Percentiles rank a stretch among this genome's conserved stretches.
Evolutionary conservation across 2,113 vertebrate species (phyloP).

Genomic region (Chinchilla lanigera): DNA sequence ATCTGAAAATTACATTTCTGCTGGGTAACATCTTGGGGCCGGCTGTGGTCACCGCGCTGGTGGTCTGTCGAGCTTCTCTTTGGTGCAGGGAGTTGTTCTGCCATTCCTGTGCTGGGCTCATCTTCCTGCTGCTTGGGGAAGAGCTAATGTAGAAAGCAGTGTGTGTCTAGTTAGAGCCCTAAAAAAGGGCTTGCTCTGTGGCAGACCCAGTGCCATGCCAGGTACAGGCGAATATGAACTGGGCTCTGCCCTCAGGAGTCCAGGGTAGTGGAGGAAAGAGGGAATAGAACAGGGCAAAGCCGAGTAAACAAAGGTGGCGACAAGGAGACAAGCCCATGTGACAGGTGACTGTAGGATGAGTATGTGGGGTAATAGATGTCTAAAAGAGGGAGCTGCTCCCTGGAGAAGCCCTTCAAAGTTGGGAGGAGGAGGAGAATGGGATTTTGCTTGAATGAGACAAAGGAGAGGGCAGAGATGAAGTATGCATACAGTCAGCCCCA

Average conservation of each 20-base stretch:
- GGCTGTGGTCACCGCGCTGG: not conserved
- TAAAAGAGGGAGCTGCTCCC: not conserved
- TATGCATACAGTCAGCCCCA: not conserved
- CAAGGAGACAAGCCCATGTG: not conserved
- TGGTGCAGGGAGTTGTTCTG: accelerated
- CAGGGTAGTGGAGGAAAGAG: not conserved
- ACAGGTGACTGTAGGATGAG: not conserved
- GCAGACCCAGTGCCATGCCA: not conserved
- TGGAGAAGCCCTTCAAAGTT: not conserved
- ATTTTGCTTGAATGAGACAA: not conserved
- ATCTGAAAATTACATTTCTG: slow-evolving; percentile 53
- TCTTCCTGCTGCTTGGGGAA: not conserved
- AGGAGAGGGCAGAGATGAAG: not conserved
- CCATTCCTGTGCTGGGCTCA: not conserved
- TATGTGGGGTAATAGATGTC: not conserved
- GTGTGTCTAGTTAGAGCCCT: not conserved
- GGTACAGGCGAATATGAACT: not conserved
- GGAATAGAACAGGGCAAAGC: not conserved
- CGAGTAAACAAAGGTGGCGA: not conserved
- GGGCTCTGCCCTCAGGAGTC: not conserved
- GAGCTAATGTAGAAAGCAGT: not conserved
- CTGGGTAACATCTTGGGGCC: not conserved
- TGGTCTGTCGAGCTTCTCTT: not conserved
- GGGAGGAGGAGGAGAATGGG: not conserved
- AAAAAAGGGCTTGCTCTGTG: not conserved